Percentiles rank a stretch among this genome's conserved stretches.
Evolutionary conservation across 2,113 vertebrate species (phyloP).

Genomic region (Pogonocichla stellata): DNA sequence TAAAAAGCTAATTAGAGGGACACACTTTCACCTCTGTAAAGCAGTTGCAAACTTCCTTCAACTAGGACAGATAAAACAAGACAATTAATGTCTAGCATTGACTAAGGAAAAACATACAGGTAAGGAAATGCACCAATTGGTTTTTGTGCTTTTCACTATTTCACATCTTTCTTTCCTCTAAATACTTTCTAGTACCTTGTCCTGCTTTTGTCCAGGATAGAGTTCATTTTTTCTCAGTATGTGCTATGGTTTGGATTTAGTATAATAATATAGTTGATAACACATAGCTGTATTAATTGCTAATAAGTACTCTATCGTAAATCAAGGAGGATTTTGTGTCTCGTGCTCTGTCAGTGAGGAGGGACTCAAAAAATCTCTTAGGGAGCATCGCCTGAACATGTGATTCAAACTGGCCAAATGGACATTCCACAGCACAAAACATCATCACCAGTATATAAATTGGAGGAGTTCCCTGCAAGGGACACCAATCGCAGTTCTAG

Average conservation of each 20-base stretch:
- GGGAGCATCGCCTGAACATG: not conserved
- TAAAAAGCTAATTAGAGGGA: not conserved
- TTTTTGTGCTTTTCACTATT: not conserved
- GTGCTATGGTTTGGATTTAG: not conserved
- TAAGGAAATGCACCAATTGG: not conserved
- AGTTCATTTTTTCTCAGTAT: not conserved
- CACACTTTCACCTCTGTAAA: not conserved
- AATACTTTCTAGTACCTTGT: not conserved
- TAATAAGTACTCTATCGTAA: not conserved
- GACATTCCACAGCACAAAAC: not conserved
- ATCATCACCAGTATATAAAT: not conserved
- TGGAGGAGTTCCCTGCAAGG: fast-evolving
- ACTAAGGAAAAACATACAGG: not conserved
- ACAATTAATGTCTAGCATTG: not conserved
- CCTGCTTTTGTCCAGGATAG: not conserved
- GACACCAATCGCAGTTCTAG: fast-evolving
- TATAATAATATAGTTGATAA: not conserved
- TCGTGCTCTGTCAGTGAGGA: not conserved
- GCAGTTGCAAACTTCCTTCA: not conserved
- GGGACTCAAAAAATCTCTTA: not conserved
- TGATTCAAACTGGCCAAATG: not conserved
- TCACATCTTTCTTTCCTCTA: not conserved
- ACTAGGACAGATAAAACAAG: not conserved
- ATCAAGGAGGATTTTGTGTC: not conserved
- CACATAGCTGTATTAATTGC: not conserved